These are phyloP conservation scores for Mobula birostris DNA, from an alignment of 2,113 vertebrate genomes.

Conservation along the genomic window DNA sequence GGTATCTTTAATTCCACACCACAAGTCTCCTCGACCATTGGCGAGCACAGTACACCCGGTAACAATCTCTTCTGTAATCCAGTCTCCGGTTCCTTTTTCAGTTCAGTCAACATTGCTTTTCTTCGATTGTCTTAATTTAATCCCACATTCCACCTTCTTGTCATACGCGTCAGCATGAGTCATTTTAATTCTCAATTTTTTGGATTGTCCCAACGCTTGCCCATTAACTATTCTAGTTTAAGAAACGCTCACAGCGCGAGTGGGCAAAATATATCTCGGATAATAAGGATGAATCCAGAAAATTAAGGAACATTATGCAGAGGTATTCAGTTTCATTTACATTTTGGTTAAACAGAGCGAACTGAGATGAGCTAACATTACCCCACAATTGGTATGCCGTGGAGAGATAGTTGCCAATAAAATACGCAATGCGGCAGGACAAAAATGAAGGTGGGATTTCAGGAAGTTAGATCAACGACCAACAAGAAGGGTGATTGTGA, in stretches of 20 bases:
- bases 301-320: neutral
- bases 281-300: neutral
- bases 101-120: neutral
- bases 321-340: neutral
- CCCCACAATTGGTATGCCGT: neutral
- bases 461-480: neutral
- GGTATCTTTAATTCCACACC: neutral
- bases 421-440: too few species aligned
- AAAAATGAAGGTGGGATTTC: neutral
- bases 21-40: neutral
- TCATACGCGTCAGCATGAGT: neutral
- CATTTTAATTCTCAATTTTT: neutral
- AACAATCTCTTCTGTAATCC: neutral
- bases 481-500: neutral
- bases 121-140: neutral
- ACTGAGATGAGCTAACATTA: neutral
- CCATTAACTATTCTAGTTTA: neutral
- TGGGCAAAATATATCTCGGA: neutral
- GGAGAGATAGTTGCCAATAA: neutral
- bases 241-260: neutral
- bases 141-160: neutral
- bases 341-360: neutral
- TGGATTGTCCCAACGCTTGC: neutral
- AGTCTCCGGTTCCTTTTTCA: neutral
- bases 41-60: neutral